Percentiles rank a stretch among this genome's conserved stretches.
These are phyloP conservation scores for Regulus satrapa DNA, from an alignment of 2,113 vertebrate genomes.

Conservation along the genomic window DNA sequence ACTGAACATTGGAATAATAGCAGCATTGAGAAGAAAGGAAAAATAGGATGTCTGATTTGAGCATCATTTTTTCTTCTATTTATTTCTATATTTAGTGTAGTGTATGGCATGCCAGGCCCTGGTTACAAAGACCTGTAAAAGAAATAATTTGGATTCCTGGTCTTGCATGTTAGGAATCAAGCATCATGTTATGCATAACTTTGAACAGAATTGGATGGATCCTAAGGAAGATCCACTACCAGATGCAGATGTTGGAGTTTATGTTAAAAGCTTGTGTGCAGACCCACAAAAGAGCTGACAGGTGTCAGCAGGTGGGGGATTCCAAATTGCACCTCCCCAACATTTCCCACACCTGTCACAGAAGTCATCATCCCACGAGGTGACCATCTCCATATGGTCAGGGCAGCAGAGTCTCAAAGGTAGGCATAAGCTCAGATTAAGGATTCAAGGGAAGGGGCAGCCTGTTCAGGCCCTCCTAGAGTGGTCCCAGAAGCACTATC, in stretches of 20 bases:
- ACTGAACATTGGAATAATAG: slow-evolving; percentile 40
- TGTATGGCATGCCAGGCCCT: background rate
- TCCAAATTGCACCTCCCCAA: background rate
- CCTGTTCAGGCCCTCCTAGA: background rate
- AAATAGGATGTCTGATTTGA: slow-evolving; percentile 14
- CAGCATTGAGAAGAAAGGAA: background rate
- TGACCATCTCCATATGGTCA: background rate
- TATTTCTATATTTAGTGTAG: background rate
- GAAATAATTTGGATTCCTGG: background rate
- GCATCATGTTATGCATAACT: background rate
- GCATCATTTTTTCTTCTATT: background rate
- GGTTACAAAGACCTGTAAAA: background rate
- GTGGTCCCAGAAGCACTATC: rapidly evolving
- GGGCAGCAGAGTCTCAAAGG: background rate
- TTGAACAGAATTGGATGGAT: background rate
- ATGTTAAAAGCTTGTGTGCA: background rate
- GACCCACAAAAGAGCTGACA: background rate
- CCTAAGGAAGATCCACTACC: background rate
- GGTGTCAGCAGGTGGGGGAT: background rate
- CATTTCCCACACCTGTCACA: background rate
- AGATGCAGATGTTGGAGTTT: background rate
- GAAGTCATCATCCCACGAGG: background rate
- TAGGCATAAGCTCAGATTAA: background rate
- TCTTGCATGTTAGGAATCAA: background rate
- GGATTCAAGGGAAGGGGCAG: background rate